Evolutionary conservation across 2,113 vertebrate species (phyloP).

Genomic region (Thunnus thynnus): DNA sequence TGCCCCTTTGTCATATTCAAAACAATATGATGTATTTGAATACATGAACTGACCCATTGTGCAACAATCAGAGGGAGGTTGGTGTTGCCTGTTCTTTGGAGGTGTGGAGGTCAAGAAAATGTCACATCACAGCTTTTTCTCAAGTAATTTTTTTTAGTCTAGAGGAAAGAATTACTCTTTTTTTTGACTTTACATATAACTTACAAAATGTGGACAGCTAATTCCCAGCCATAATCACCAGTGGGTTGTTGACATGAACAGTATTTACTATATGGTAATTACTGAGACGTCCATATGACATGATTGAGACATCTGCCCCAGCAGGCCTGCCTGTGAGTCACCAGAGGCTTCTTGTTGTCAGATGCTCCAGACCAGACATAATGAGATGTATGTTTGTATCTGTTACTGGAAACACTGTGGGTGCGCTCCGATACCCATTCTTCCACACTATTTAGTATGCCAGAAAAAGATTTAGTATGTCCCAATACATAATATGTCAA

Average conservation of each 20-base stretch:
- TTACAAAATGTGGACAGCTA: not conserved
- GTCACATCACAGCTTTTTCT: too few species aligned
- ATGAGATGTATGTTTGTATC: constrained; percentile 34
- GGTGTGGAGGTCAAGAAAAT: not conserved
- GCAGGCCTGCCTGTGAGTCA: constrained; percentile 61
- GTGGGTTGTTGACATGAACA: constrained; percentile 42
- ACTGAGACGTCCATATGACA: constrained; percentile 64
- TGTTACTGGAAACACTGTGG: constrained; percentile 31
- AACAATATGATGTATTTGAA: not conserved
- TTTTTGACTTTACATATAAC: too few species aligned
- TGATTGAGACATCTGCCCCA: constrained; percentile 57
- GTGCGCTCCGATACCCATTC: too few species aligned
- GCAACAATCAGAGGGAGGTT: not conserved
- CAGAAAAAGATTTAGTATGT: too few species aligned
- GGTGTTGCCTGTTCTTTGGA: not conserved
- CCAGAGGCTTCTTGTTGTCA: constrained; percentile 50
- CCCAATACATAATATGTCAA: too few species aligned
- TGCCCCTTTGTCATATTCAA: not conserved
- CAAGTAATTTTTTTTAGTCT: too few species aligned
- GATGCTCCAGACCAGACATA: constrained; percentile 57
- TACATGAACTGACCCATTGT: not conserved
- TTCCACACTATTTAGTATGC: too few species aligned
- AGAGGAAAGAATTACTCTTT: too few species aligned
- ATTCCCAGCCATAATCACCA: constrained; percentile 34
- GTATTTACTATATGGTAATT: constrained; percentile 68